Base-by-base conservation (phyloP, 2,113 vertebrate species). In the Ursus arctos region DNA sequence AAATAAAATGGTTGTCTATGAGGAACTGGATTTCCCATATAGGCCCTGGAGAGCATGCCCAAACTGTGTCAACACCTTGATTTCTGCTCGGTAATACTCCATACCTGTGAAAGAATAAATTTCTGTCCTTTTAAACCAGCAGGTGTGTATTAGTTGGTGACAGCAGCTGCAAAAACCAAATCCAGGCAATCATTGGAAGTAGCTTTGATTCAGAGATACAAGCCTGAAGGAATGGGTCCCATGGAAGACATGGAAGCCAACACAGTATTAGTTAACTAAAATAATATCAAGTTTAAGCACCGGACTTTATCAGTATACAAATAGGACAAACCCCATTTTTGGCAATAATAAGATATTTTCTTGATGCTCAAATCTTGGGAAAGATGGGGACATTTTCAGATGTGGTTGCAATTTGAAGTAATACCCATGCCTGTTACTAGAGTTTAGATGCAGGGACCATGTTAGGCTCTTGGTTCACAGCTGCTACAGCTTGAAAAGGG, bases 11-110 rank as follows among this genome's bases (percentile, higher is more conserved):
- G 4, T n/a, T 74, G 31, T 53, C 74, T 49, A 31, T 14, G 57
- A n/a, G 33, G 3, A 72, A 10, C 2, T 22, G 0, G 7, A 71
- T 40, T 65, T 36, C 7, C 28, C 1, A 4, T 55, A 1, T 1
- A 26, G 18, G 10, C 28, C 49, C 40, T 51, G 18, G 14, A 59
- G 36, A 69, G 14, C 33, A 9, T 72, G 12, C 1, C 36, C 19
- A 43, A 14, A 69, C 4, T 28, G 9, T 36, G 43, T 14, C 9
- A 40, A 79, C 33, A 83, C 36, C 33, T 76, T 83, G 49, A 65
- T 83, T 67, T 93, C 22, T 59, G 31, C 47, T 88, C 7, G 4
- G 22, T 22, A 19, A 72, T 51, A 16, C 21, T 21, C 61, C 51
- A 61, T 15, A 87, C 40, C 6, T 40, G 13, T 40, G 72, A 91